phyloP scores from a whole-genome alignment of 2,888 invertebrate species.

The Chrysolina oricalcia region DNA sequence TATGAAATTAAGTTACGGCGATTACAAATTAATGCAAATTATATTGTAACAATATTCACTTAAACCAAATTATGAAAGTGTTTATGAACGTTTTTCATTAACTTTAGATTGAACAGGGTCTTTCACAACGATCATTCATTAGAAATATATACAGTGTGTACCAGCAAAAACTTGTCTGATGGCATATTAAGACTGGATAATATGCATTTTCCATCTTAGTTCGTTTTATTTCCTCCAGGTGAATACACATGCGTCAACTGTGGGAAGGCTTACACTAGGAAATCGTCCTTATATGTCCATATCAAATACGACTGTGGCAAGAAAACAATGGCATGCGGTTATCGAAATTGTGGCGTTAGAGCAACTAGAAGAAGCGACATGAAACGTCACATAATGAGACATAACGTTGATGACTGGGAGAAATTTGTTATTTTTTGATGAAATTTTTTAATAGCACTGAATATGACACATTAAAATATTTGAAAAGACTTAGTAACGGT shows the following conservation, averaged over 20 bases:
- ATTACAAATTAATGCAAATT: too few species aligned
- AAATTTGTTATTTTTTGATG: slow-evolving; percentile 5
- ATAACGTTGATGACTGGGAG: slow-evolving; percentile 39
- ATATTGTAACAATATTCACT: too few species aligned
- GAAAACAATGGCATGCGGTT: slow-evolving; percentile 42
- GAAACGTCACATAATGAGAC: slow-evolving; percentile 54
- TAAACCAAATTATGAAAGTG: too few species aligned
- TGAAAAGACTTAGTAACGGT: too few species aligned
- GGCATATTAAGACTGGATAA: too few species aligned
- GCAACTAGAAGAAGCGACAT: slow-evolving; percentile 55
- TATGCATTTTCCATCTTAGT: neutral
- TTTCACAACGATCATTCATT: too few species aligned
- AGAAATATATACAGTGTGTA: too few species aligned
- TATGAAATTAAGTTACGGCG: too few species aligned
- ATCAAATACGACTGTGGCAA: slow-evolving; percentile 52
- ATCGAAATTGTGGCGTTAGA: slow-evolving; percentile 45
- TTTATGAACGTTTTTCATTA: too few species aligned
- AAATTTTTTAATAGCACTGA: neutral
- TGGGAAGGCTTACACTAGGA: slow-evolving; percentile 47
- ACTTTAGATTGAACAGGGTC: too few species aligned
- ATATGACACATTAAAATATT: neutral
- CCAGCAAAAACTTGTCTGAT: too few species aligned
- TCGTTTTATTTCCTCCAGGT: slow-evolving; percentile 36
- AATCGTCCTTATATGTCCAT: slow-evolving; percentile 46
- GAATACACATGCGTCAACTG: slow-evolving; percentile 47